phyloP scores from a whole-genome alignment of 92 coral and sea anemone genomes.

The Heliopora coerulea region DNA sequence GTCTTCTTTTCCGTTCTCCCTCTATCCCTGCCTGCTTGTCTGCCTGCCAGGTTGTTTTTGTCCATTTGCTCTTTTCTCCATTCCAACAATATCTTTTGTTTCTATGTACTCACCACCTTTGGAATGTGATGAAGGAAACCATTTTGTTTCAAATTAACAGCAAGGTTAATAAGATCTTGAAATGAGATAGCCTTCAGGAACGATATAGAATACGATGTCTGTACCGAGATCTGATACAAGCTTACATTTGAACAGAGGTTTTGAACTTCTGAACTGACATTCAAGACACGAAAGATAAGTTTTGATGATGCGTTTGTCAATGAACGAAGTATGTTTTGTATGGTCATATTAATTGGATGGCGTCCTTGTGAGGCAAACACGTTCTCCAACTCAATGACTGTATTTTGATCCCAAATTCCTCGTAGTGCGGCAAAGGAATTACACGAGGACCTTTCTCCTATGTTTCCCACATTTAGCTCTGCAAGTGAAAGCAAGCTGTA shows the following conservation, averaged over 20 bases:
- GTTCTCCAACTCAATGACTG: neutral
- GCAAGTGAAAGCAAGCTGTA: conserved; percentile 18
- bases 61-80: too few relatives aligned
- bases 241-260: conserved; percentile 5
- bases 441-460: neutral
- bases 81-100: neutral
- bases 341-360: neutral
- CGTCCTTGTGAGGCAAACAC: neutral
- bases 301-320: neutral
- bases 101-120: neutral
- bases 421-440: conserved; percentile 11
- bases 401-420: conserved; percentile 10
- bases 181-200: conserved; percentile 8
- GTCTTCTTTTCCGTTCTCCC: neutral
- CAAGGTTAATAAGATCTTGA: conserved; percentile 18
- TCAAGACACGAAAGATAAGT: conserved; percentile 5
- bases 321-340: neutral
- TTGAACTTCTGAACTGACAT: neutral
- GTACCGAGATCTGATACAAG: conserved; percentile 3
- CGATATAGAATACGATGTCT: conserved; percentile 2
- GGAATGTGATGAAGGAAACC: conserved; percentile 2
- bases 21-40: neutral
- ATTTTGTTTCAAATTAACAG: neutral
- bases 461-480: conserved; percentile 6
- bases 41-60: too few relatives aligned